Evolutionary conservation across 1,140 invertebrate genomes (phyloP), one percentile per base, ranked within the genome.

Genomic region (Trachymyrmex septentrionalis): DNA sequence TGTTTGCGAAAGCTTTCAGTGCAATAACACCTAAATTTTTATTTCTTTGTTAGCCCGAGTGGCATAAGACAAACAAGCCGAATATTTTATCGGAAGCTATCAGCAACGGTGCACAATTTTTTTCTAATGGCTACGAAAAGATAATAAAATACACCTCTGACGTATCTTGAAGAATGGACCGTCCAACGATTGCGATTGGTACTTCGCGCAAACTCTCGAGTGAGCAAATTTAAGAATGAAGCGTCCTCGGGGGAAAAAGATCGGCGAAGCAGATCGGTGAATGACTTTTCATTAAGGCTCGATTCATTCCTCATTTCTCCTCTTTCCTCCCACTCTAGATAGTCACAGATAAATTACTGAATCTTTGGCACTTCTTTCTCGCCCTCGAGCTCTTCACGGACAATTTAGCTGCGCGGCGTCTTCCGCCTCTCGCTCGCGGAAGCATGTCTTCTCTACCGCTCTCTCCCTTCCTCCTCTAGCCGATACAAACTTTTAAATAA

Each of bases 401-500:
- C 93, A 94, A 94, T 94, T 95, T 94, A 94, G 85, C 90, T 71
- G 63, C 86, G 86, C 85, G 73, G 66, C 86, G 77, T 91, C 90
- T 81, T 77, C 91, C 90, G 76, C 87, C 38, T 92, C 88, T 88
- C 76, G 81, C 85, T 88, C 85, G 71, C 72, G 77, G 76, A 90
- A 87, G 77, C 81, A 75, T 55, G 12, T 64, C 61, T 14, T 71
- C 50, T 19, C n/a, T 66, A 59, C 19, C 21, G 27, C 67, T 63
- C n/a, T 64, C 55, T 77, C 55, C 59, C 48, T 71, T 86, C 48
- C 86, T 88, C 55, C 80, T 88, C 89, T 86, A 82, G 72, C 78
- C 92, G 92, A 94, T 94, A 94, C 93, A 94, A 94, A 94, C 92
- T 94, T 95, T 95, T 94, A 93, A 95, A 93, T 93, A 94, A 93